These are phyloP conservation scores for Chloropsis hardwickii DNA, from an alignment of 2,113 vertebrate species.

Conservation along the genomic window DNA sequence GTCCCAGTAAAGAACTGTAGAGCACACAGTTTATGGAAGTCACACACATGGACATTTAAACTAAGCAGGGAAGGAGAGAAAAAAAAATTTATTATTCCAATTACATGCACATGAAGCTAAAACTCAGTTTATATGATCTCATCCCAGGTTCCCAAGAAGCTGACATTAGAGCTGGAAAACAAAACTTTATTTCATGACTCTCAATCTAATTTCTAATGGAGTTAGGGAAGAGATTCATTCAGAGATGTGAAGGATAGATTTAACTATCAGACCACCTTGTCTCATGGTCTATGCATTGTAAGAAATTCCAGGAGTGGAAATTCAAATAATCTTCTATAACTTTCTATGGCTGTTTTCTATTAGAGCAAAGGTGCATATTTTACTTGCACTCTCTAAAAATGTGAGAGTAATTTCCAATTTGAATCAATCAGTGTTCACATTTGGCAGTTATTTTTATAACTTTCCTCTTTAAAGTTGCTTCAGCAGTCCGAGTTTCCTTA, in stretches of 20 bases:
- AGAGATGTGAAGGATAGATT: not conserved
- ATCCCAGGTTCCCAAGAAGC: not conserved
- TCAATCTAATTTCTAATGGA: not conserved
- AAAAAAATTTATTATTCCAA: not conserved
- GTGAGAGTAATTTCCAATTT: not conserved
- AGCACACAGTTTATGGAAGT: not conserved
- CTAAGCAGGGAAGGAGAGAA: not conserved
- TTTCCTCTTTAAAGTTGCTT: not conserved
- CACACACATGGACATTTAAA: not conserved
- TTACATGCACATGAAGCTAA: not conserved
- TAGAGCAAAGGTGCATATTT: not conserved
- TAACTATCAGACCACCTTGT: not conserved
- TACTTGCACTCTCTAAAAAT: not conserved
- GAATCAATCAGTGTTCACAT: not conserved
- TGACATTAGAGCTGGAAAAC: not conserved
- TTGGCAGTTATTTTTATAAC: not conserved
- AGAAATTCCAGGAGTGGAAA: not conserved
- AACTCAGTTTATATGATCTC: not conserved
- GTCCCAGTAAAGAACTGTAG: not conserved
- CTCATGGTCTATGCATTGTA: not conserved
- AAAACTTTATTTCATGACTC: not conserved
- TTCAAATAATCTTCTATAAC: not conserved
- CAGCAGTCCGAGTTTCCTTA: not conserved
- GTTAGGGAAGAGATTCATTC: not conserved
- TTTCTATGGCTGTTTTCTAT: not conserved